Evolutionary conservation across 2,888 invertebrate genomes (phyloP).

Genomic region (Sialis lutaria): DNA sequence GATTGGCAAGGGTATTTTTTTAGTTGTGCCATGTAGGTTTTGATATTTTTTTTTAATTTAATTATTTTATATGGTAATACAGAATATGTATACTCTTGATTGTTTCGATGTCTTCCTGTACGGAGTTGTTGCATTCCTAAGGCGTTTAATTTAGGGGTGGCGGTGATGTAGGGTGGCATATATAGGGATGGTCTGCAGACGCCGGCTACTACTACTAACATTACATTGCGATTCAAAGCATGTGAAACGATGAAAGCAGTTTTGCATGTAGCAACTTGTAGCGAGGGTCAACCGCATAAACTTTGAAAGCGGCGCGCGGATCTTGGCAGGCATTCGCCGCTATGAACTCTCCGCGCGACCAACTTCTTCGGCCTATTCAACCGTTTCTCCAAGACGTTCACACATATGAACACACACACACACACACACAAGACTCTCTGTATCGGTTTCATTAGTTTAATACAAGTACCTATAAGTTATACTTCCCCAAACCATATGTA

Average conservation of each 20-base stretch:
- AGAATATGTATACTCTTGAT: background rate
- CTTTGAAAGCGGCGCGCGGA: constrained; percentile 22
- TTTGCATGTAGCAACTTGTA: constrained; percentile 19
- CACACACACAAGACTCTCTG: too few relatives aligned
- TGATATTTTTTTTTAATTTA: too few relatives aligned
- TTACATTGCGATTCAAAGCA: constrained; percentile 9
- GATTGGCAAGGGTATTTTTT: too few relatives aligned
- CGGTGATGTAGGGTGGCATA: constrained; percentile 20
- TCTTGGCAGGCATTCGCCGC: background rate
- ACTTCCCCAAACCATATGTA: too few relatives aligned
- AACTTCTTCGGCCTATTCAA: background rate
- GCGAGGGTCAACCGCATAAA: constrained; percentile 28
- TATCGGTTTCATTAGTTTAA: too few relatives aligned
- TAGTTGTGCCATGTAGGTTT: too few relatives aligned
- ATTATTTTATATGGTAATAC: too few relatives aligned
- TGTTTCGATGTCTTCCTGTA: background rate
- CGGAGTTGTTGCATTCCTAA: constrained; percentile 20
- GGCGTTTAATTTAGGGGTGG: constrained; percentile 24
- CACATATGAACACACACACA: too few relatives aligned
- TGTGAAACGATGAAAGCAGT: background rate
- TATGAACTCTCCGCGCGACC: background rate
- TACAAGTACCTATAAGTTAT: too few relatives aligned
- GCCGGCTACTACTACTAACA: constrained; percentile 14
- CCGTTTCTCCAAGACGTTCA: too few relatives aligned
- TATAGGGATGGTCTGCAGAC: constrained; percentile 14